phyloP scores from a whole-genome alignment of 2,113 vertebrate species.

The Caracal caracal region DNA sequence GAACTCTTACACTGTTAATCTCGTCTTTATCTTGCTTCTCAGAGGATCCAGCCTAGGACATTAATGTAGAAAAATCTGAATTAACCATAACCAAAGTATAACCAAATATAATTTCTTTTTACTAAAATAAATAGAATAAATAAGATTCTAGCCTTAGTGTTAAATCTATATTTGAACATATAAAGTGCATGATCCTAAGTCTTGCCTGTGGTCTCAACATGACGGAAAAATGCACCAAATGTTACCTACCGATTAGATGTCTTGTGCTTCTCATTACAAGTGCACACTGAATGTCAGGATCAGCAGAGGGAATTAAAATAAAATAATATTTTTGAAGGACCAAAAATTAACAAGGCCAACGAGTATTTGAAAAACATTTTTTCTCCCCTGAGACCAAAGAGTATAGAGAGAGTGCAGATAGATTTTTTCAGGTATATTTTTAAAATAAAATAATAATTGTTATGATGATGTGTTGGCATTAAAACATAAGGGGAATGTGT shows the following conservation, averaged over 20 bases:
- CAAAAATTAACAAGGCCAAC: background rate
- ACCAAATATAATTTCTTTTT: background rate
- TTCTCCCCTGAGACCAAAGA: background rate
- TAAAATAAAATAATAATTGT: background rate
- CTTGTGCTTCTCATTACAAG: background rate
- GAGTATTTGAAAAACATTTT: constrained; percentile 17
- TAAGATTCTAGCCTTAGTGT: background rate
- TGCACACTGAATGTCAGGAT: background rate
- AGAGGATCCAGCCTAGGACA: background rate
- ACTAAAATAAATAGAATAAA: background rate
- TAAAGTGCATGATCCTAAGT: background rate
- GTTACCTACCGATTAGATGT: background rate
- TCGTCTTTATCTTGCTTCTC: background rate
- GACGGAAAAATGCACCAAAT: background rate
- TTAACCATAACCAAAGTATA: background rate
- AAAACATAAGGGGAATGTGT: background rate
- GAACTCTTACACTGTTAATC: background rate
- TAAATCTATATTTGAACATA: background rate
- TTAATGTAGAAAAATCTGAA: background rate
- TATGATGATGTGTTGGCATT: background rate
- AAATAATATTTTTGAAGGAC: background rate
- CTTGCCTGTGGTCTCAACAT: background rate
- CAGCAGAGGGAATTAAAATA: background rate
- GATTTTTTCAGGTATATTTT: too few relatives aligned
- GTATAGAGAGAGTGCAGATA: background rate